Evolutionary conservation across 2,797 vertebrate genomes (phyloP).

Genomic region (Syngnathus rostellatus): DNA sequence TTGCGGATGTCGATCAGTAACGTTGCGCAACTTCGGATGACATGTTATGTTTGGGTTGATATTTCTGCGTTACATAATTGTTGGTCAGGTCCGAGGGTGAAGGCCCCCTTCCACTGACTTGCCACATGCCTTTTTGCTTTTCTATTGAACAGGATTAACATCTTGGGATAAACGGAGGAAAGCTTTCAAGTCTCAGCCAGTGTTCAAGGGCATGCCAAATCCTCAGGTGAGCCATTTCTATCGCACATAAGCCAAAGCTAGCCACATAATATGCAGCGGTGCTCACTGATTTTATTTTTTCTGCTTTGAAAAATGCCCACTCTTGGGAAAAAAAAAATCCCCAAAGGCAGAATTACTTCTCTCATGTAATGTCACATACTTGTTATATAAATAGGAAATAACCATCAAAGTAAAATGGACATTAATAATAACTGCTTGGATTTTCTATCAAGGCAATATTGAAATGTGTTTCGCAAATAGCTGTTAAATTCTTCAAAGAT

Average conservation of each 20-base stretch:
- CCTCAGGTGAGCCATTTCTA: conserved; percentile 48
- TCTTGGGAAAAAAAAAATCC: not conserved
- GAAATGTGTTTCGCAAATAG: not conserved
- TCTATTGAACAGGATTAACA: conserved; percentile 62
- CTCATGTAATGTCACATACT: not conserved
- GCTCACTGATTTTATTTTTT: not conserved
- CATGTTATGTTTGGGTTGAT: conserved; percentile 32
- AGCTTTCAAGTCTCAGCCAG: conserved; percentile 42
- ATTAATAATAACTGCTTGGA: too few relatives aligned
- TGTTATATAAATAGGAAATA: not conserved
- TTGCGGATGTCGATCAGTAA: conserved; percentile 3
- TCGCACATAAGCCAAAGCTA: conserved; percentile 8
- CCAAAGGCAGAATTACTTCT: not conserved
- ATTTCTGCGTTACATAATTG: conserved; percentile 49
- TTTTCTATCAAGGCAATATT: not conserved
- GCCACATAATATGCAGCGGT: not conserved
- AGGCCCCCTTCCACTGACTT: conserved; percentile 46
- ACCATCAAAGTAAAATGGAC: not conserved
- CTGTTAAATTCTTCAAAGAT: not conserved
- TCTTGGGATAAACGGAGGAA: conserved; percentile 50
- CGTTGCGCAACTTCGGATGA: not conserved
- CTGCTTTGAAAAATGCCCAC: not conserved
- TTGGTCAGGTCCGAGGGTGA: conserved; percentile 47
- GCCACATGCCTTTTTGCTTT: conserved; percentile 57
- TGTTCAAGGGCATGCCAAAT: conserved; percentile 55